Evolutionary conservation across 1,140 invertebrate genomes (phyloP).

Genomic region (Lutraria rhynchaena): DNA sequence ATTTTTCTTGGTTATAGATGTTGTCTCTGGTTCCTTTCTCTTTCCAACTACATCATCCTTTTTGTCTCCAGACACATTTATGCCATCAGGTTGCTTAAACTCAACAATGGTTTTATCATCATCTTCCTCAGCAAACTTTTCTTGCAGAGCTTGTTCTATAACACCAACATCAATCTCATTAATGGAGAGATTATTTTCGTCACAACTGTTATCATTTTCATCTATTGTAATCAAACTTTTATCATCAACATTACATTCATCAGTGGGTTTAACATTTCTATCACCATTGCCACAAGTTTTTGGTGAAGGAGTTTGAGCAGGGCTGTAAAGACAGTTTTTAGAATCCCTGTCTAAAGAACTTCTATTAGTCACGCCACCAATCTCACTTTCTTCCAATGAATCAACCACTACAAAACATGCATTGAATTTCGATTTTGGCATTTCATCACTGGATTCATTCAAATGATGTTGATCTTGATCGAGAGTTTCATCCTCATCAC

Average conservation of each 20-base stretch:
- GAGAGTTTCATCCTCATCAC: constrained; percentile 27
- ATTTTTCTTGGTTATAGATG: too few relatives aligned
- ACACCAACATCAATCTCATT: too few relatives aligned
- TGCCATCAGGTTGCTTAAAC: too few relatives aligned
- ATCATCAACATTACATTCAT: background rate
- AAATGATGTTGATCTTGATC: background rate
- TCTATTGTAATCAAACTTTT: background rate
- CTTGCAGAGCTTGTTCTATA: too few relatives aligned
- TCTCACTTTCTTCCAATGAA: constrained; percentile 6
- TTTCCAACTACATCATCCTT: too few relatives aligned
- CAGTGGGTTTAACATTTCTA: background rate
- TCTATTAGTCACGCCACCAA: background rate
- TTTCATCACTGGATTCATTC: constrained; percentile 7
- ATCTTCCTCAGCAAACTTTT: too few relatives aligned
- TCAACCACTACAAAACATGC: constrained; percentile 8
- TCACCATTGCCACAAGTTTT: background rate
- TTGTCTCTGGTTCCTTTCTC: too few relatives aligned
- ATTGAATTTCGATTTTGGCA: background rate
- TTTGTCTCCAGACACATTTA: too few relatives aligned
- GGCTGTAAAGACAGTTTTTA: background rate
- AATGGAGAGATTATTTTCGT: too few relatives aligned
- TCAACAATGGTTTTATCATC: too few relatives aligned
- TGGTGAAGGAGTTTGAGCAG: background rate
- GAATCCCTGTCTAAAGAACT: background rate
- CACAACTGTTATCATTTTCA: background rate